A percentile compares a stretch with the other conserved stretches of the same genome.
These are phyloP conservation scores for Meles meles DNA, from an alignment of 2,113 vertebrate species.

Conservation along the genomic window DNA sequence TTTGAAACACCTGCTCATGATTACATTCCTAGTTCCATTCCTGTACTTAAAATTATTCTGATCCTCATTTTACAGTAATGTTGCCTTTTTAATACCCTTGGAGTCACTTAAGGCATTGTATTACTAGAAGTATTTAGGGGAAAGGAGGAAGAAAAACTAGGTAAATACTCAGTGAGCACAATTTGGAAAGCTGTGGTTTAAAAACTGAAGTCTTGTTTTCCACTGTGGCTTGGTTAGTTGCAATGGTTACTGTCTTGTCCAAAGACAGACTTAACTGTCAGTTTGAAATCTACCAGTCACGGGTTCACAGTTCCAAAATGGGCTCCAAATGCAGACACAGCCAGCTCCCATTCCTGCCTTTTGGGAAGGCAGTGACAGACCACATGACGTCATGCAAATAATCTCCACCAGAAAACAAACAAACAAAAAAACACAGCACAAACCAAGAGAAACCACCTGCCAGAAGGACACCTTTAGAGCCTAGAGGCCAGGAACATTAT, in stretches of 20 bases:
- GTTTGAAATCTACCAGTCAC: not conserved
- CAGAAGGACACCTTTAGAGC: not conserved
- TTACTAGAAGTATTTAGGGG: not conserved
- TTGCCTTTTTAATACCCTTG: constrained; percentile 59
- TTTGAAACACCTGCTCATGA: constrained; percentile 70
- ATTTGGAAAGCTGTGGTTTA: not conserved
- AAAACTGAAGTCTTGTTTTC: not conserved
- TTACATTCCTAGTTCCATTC: constrained; percentile 64
- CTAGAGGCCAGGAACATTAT: not conserved
- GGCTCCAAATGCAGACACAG: not conserved
- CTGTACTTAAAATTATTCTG: constrained; percentile 67
- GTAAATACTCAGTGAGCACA: not conserved
- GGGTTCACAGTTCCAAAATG: not conserved
- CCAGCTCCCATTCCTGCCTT: not conserved
- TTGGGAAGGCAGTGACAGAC: not conserved
- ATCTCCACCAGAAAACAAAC: not conserved
- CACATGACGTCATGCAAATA: not conserved
- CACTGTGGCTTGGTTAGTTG: not conserved
- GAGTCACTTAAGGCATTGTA: constrained; percentile 13
- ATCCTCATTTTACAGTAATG: constrained; percentile 35
- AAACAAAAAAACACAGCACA: not conserved
- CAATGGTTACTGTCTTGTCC: not conserved
- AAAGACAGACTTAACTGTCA: not conserved
- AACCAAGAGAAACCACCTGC: not conserved
- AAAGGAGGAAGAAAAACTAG: not conserved